Base-by-base conservation (phyloP, 2,797 vertebrate genomes). In the Psittacula derbiana region DNA sequence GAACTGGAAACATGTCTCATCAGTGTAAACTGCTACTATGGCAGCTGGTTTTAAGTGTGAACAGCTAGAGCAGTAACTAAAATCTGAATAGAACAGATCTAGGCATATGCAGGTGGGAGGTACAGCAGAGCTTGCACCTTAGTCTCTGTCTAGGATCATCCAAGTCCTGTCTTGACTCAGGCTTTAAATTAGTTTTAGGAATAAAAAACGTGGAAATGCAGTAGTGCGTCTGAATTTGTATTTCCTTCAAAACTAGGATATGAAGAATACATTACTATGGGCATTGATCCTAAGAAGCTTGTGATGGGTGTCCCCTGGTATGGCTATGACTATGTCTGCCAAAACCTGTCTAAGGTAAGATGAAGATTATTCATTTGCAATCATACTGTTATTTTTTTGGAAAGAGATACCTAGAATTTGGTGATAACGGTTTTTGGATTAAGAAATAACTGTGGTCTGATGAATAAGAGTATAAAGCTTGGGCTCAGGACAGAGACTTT, bases 261-360 rank as follows among this genome's bases (percentile, higher is more conserved):
- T 93, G 97, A 98, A 55, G 97, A 99, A 20, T 99, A 99, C 96
- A 97, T 99, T 85, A 90, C 90, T 58, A 96, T 99, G 97, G 98
- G 98, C 30, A 98, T 99, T 61, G 97, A 98, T 81, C 98, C 98
- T 43, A 98, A 98, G 96, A 99, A 99, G 96, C 97, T 99, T 24
- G 98, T 99, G 86, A 99, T 99, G 99, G 99, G 99, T 12, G 95
- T 99, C 57, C 99, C 99, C 2, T 99, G 99, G 99, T 99, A 99
- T 33, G 99, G 99, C 71, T 99, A 99, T 90, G 99, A 99, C 97
- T 99, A 99, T 76, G 85, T 96, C 38, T 99, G 99, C 91, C 94
- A 99, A 81, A 97, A 98, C 74, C 88, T 99, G 8, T 98, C 98
- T 53, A 80, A 97, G 98, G 99, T 99, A 96, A 97, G 94, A 72